phyloP scores from a whole-genome alignment of 1,140 invertebrate genomes.

The Bombus huntii region DNA sequence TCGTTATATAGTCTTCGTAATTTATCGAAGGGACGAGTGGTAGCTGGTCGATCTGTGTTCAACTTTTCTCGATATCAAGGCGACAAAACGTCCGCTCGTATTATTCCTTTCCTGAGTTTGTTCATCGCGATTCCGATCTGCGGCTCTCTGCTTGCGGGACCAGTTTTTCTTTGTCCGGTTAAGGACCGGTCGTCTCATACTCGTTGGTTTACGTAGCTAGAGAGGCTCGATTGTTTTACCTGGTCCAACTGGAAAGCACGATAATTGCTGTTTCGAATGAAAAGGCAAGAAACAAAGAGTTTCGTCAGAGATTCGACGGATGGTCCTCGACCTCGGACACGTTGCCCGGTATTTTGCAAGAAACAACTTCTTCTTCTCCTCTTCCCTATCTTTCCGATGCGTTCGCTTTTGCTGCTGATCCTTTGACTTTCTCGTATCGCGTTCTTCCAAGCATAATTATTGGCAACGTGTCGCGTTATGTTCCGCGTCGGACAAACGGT shows the following conservation, averaged over 20 bases:
- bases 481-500: neutral
- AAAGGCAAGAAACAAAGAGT: constrained; percentile 52
- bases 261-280: constrained; percentile 65
- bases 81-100: constrained; percentile 38
- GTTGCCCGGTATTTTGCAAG: neutral
- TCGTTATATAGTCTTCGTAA: neutral
- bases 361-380: neutral
- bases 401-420: neutral
- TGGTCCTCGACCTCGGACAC: constrained; percentile 18
- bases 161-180: constrained; percentile 63
- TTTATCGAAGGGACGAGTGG: neutral
- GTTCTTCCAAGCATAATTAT: neutral
- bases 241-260: constrained; percentile 64
- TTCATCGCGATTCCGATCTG: constrained; percentile 52
- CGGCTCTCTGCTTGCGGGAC: constrained; percentile 49
- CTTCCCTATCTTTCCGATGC: neutral
- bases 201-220: constrained; percentile 50
- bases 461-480: neutral
- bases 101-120: constrained; percentile 51
- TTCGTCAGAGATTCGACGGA: constrained; percentile 36
- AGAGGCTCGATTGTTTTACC: constrained; percentile 62
- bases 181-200: constrained; percentile 64
- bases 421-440: neutral
- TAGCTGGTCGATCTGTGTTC: constrained; percentile 45
- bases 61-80: constrained; percentile 32